phyloP scores from a whole-genome alignment of 2,888 invertebrate genomes.

The Lithophane leautieri region DNA sequence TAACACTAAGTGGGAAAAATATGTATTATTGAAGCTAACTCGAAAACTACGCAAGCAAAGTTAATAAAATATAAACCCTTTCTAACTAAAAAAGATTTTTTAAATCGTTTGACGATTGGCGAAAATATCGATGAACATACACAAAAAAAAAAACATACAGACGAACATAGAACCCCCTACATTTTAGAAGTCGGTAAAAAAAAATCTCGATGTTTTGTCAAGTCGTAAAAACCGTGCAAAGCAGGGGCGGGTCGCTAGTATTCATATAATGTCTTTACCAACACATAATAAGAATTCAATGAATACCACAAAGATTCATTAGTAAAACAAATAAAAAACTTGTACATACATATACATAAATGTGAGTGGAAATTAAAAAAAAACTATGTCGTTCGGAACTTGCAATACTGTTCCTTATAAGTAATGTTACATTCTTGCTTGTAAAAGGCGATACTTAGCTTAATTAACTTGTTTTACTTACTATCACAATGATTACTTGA shows the following conservation, averaged over 20 bases:
- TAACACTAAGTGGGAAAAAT: no score
- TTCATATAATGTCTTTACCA: slow-evolving; percentile 52
- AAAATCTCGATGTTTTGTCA: not conserved
- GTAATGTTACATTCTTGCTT: slow-evolving; percentile 58
- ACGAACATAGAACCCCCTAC: no score
- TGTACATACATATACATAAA: slow-evolving; percentile 39
- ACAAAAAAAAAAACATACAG: no score
- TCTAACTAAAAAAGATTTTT: no score
- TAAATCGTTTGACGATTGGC: no score
- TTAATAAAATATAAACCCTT: no score
- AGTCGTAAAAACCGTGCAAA: not conserved
- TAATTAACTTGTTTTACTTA: no score
- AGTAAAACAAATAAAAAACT: slow-evolving; percentile 60
- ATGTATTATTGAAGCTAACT: no score
- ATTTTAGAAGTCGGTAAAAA: no score
- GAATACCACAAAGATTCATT: slow-evolving; percentile 58
- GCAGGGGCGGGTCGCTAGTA: no score
- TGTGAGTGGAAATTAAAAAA: slow-evolving; percentile 43
- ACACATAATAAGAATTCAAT: slow-evolving; percentile 58
- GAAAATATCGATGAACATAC: no score
- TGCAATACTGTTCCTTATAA: slow-evolving; percentile 66
- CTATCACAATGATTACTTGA: slow-evolving; percentile 47
- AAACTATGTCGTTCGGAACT: slow-evolving; percentile 53
- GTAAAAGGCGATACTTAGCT: slow-evolving; percentile 52
- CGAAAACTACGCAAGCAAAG: no score